Base-by-base conservation (phyloP, 2,888 invertebrate species). In the Synanthedon tipuliformis region DNA sequence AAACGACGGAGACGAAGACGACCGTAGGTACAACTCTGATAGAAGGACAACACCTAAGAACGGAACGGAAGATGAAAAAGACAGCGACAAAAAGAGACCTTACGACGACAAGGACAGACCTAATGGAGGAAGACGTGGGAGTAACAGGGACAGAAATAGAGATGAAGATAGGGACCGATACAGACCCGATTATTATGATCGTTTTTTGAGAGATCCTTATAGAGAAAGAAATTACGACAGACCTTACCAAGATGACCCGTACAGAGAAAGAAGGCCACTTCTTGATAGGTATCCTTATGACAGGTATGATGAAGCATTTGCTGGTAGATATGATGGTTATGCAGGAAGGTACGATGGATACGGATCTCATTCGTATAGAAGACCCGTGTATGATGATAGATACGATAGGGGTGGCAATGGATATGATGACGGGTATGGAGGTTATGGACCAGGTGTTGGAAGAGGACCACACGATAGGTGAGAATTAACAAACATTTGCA, bases 401-500 rank as follows among this genome's bases (percentile, higher is more conserved):
- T 72, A 68, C 53, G 69, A 71, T 50, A 64, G 74, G 55, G 27
- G 74, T 55, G 34, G 71, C 7, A 54, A 54, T 51, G 64, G 65
- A 48, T 83, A 79, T 57, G 82, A 77, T 55, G 76, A 82, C 15
- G 65, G 62, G 0, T 84, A 78, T 56, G 85, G 86, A 2, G 86
- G 74, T 10, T 75, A 76, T 48, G 72, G 85, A 3, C 72, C 73
- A 0, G 68, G 72, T 4, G 69, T 65, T 48, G 83, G 81, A 3
- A 68, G 80, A 59, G 89, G 89, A 65, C 81, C 85, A 51, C 88
- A 88, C 63, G 88, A 88, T 53, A 87, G 85, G 86, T 87, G 52
- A 75, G 75, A 34, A 34, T 27, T 27, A 34, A 34, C 8, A 34
- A 34, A 34, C 34, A 34, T 1, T 8, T 3, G 1, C 27, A 7